A percentile compares a stretch with the other conserved stretches of the same genome.
phyloP scores from a whole-genome alignment of 2,113 vertebrate genomes.

The Pica pica region DNA sequence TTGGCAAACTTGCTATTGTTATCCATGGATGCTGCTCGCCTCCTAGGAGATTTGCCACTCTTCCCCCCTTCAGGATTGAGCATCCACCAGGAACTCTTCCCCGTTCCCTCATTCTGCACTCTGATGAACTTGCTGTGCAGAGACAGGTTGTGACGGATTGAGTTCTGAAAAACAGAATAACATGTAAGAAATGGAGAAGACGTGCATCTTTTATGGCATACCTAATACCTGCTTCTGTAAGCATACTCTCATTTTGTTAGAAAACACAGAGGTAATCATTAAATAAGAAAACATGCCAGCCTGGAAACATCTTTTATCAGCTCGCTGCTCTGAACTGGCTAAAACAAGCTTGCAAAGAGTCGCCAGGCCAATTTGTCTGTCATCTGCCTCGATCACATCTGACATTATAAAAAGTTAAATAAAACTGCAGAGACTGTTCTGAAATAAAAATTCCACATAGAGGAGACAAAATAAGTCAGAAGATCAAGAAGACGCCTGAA shows the following conservation, averaged over 20 bases:
- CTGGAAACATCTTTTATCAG: neutral
- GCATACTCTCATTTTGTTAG: neutral
- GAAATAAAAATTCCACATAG: neutral
- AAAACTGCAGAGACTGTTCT: neutral
- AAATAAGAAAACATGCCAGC: neutral
- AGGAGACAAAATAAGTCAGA: neutral
- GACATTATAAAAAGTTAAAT: neutral
- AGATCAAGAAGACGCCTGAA: neutral
- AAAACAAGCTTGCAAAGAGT: neutral
- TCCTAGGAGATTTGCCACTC: constrained; percentile 93
- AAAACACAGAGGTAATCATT: neutral
- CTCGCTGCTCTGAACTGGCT: neutral
- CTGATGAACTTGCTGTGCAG: constrained; percentile 96
- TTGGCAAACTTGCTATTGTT: constrained; percentile 98
- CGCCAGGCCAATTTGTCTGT: neutral
- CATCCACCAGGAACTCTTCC: constrained; percentile 99
- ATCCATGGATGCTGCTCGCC: constrained; percentile 94
- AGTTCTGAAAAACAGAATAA: constrained; percentile 83
- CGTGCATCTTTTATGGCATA: neutral
- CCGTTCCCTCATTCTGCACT: constrained; percentile 97
- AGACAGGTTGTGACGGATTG: constrained; percentile 96
- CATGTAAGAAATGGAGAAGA: constrained; percentile 22
- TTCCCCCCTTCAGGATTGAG: constrained; percentile 97
- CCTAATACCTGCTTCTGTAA: neutral
- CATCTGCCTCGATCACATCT: neutral